phyloP scores from a whole-genome alignment of 2,888 invertebrate species.

The Chromoteleia sp. region DNA sequence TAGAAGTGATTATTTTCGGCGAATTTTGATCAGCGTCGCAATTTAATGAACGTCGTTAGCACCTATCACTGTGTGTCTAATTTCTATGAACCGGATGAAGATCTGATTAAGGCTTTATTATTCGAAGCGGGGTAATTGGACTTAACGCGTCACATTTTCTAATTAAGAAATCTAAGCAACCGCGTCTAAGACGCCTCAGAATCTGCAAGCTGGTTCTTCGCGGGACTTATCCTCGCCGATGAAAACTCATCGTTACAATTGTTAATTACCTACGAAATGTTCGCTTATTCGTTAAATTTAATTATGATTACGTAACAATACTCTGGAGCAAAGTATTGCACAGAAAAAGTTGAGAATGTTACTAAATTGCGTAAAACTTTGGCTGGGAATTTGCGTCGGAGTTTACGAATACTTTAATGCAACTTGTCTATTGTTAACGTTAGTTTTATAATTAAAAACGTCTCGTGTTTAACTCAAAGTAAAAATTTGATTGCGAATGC shows the following conservation, averaged over 20 bases:
- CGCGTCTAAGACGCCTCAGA: constrained; percentile 46
- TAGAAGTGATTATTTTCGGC: constrained; percentile 32
- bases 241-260: constrained; percentile 40
- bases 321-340: background rate
- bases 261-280: constrained; percentile 22
- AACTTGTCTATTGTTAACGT: too few relatives aligned
- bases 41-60: constrained; percentile 35
- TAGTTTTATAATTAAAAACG: too few relatives aligned
- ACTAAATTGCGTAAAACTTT: too few relatives aligned
- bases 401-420: too few relatives aligned
- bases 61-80: constrained; percentile 46
- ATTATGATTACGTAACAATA: background rate
- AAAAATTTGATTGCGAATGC: too few relatives aligned
- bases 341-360: too few relatives aligned
- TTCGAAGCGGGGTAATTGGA: constrained; percentile 58
- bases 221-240: constrained; percentile 19
- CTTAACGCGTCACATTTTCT: constrained; percentile 60
- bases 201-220: constrained; percentile 26
- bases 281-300: constrained; percentile 13
- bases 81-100: constrained; percentile 60
- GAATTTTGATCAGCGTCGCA: constrained; percentile 35
- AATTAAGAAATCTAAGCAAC: constrained; percentile 62
- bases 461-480: too few relatives aligned
- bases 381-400: too few relatives aligned
- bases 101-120: constrained; percentile 59